Evolutionary conservation across 2,888 invertebrate species (phyloP), one percentile per base, ranked within the genome.

Genomic region (Danaus chrysippus): DNA sequence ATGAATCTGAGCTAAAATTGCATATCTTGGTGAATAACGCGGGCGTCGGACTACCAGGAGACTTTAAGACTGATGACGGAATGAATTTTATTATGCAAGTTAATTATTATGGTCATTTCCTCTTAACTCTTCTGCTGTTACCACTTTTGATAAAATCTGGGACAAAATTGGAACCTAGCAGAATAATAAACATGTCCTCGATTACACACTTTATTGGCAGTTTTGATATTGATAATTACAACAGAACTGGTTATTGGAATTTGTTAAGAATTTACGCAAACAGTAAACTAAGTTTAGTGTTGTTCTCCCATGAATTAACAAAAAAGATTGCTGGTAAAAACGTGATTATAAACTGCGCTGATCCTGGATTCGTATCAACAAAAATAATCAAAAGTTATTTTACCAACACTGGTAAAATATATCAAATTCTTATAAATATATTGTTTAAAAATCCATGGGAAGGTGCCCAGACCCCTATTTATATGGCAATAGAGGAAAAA

Each of bases 21-120:
- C 94, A 97, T 79, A 94, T 97, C 9, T 84, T 98, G 9, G 92
- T 98, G 56, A 97, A 97, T 78, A 98, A 97, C 78, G 97, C 97
- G 0, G 97, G 97, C 1, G 94, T 95, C 0, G 93, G 94, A 64
- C 86, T 91, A 0, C 91, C 93, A 68, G 84, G 82, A 5, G 92
- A 79, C 1, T 67, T 64, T 5, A 85, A 91, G 61, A 95, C 95
- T 23, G 93, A 93, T 70, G 97, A 98, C 74, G 96, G 95, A 0
- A 83, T 98, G 64, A 96, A 97, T 78, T 84, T 94, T 68, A 96
- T 96, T 10, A 96, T 97, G 95, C 97, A 96, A 46, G 96, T 97
- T 2, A 98, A 98, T 81, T 96, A 97, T 75, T 96, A 95, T 80
- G 98, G 98, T 0, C 96, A 96, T 41, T 98, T 98, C 79, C 89